Conservation (phyloP, 2,797 vertebrate genomes). For the Megaceryle alcyon region DNA sequence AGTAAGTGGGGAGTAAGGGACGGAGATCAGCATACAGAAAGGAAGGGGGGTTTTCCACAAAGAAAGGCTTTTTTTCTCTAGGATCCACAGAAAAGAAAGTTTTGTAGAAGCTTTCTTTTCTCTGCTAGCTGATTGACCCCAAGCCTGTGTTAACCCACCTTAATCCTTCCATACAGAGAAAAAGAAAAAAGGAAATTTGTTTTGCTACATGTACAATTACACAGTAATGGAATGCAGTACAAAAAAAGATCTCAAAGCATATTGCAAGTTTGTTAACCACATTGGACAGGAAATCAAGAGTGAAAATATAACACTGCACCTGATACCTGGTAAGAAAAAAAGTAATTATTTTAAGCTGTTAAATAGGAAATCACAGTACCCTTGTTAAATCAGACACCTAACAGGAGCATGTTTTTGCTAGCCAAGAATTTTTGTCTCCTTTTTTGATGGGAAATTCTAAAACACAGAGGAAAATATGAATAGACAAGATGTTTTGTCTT, state of each 20-base stretch:
- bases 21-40: neutral
- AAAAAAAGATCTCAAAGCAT: rapidly evolving
- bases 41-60: neutral
- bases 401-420: neutral
- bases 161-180: slow-evolving; percentile 9
- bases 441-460: neutral
- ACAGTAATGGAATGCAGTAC: neutral
- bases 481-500: neutral
- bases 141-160: neutral
- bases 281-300: slow-evolving; percentile 41
- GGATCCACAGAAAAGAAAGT: neutral
- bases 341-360: neutral
- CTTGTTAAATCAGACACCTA: neutral
- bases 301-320: slow-evolving; percentile 8
- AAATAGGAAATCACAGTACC: neutral
- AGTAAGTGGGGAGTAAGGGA: neutral
- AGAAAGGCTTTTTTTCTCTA: neutral
- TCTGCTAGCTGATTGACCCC: neutral
- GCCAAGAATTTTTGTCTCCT: neutral
- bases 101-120: neutral
- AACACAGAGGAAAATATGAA: neutral
- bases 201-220: slow-evolving; percentile 61
- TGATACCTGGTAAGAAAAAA: slow-evolving; percentile 66
- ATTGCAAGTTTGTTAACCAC: slow-evolving; percentile 66
- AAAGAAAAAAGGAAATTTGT: neutral